These are phyloP conservation scores for Coranthus polyacanthus DNA, from an alignment of 2,797 vertebrate genomes.

Conservation along the genomic window DNA sequence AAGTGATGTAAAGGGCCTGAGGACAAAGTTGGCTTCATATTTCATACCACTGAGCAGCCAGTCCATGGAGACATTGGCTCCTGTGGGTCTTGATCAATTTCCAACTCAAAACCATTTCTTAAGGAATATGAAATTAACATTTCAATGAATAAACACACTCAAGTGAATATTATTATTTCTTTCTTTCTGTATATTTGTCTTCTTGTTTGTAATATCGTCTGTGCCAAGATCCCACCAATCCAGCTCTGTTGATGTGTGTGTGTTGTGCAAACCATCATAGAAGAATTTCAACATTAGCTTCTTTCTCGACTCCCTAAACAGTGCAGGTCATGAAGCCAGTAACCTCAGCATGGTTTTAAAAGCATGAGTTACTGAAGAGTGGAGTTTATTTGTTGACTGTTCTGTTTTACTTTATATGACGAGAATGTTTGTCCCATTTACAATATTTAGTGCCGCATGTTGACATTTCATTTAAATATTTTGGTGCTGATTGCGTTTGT, in stretches of 20 bases:
- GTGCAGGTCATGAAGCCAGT: constrained; percentile 2
- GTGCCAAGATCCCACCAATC: constrained; percentile 43
- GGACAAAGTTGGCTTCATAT: constrained; percentile 26
- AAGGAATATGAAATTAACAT: constrained; percentile 15
- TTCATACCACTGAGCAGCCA: constrained; percentile 3
- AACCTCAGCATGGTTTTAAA: constrained; percentile 43
- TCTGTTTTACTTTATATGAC: constrained; percentile 1
- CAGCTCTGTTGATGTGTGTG: constrained; percentile 6
- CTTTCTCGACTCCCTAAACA: neutral
- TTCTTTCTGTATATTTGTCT: constrained; percentile 39
- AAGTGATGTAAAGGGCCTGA: constrained; percentile 40
- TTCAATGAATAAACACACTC: constrained; percentile 12
- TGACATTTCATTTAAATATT: no score
- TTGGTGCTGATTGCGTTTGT: no score
- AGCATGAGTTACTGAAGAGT: constrained; percentile 50
- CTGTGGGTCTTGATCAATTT: neutral
- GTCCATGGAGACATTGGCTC: neutral
- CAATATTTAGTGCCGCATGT: no score
- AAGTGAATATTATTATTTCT: neutral
- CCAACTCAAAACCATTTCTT: neutral
- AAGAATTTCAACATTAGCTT: constrained; percentile 2
- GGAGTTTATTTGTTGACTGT: constrained; percentile 10
- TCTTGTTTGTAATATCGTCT: constrained; percentile 3
- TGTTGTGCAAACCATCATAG: constrained; percentile 21
- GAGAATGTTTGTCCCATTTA: no score